Conservation (phyloP, 2,113 vertebrate genomes). For the Neofelis nebulosa region DNA sequence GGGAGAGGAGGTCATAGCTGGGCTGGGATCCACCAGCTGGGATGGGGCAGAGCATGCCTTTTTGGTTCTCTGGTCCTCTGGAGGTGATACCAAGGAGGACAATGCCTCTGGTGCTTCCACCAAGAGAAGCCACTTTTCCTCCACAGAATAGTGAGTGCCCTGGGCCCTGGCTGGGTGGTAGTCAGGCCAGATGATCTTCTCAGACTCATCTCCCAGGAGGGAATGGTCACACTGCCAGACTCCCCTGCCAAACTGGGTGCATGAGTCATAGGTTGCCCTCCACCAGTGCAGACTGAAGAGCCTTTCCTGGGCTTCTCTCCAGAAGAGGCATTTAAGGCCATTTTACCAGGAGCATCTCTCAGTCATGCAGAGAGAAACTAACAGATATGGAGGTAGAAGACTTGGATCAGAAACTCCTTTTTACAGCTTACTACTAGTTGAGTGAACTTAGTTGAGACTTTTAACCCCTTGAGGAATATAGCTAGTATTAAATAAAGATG, state of each 20-base stretch:
- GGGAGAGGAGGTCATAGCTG: background rate
- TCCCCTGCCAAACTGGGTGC: background rate
- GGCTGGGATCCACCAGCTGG: background rate
- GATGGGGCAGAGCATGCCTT: background rate
- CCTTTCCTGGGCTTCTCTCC: background rate
- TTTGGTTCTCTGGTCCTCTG: background rate
- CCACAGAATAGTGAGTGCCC: too few relatives aligned
- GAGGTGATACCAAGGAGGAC: background rate
- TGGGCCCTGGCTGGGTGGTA: too few relatives aligned
- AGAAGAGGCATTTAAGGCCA: background rate
- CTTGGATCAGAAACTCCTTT: background rate
- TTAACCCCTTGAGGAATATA: background rate
- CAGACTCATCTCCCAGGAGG: background rate
- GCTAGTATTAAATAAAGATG: background rate
- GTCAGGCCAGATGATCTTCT: background rate
- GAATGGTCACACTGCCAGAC: background rate
- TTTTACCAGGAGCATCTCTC: background rate
- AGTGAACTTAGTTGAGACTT: background rate
- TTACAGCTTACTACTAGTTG: background rate
- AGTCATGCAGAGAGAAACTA: background rate
- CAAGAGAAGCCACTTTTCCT: background rate
- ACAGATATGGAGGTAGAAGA: background rate
- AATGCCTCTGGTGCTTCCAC: background rate
- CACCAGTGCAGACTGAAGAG: background rate
- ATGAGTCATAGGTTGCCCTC: background rate